Base-by-base conservation (phyloP, 2,113 vertebrate species). In the Takifugu bimaculatus region DNA sequence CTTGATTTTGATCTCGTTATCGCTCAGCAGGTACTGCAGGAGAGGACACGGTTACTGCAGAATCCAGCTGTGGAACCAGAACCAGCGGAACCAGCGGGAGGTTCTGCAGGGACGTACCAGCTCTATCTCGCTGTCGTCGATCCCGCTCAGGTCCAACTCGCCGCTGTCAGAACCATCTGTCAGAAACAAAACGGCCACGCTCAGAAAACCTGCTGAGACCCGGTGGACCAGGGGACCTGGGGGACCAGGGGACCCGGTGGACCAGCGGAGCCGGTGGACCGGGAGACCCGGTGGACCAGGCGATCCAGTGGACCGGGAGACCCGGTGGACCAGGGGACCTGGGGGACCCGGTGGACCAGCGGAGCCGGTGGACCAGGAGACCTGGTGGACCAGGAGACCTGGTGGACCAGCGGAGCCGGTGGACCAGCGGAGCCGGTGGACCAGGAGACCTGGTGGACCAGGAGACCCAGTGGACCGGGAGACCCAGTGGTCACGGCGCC, bases 61-160 rank as follows among this genome's bases (percentile, higher is more conserved):
- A 9, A 43, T 43, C 13, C 1, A 43, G 13, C 42, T 49, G 1
- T 1, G 7, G 11, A 14, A 26, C 14, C 43, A 45, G 28, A 29
- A 29, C 3, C 28, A 20, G 32, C 4, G 32, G 32, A 5, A 6
- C 32, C 32, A 7, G 32, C 65, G 54, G 61, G 20, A 20, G 20
- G 20, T 20, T 20, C 20, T 20, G 20, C 53, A 50, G 60, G 42
- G 61, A 77, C 70, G 0, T 80, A 98, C 97, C 90, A 93, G 91
- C 85, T 98, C 95, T 2, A 99, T 97, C 89, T 99, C 97, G 0
- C 77, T 83, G 85, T 99, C 97, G 0, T 99, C 96, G 0, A 99
- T 99, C 55, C 96, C 95, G 1, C 90, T 98, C 81, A 99, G 92
- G 87, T 99, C 96, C 74, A 99, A 85, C 64, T 98, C 96, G 0